Conservation (phyloP, 2,888 invertebrate species). For the Xylota sylvarum region DNA sequence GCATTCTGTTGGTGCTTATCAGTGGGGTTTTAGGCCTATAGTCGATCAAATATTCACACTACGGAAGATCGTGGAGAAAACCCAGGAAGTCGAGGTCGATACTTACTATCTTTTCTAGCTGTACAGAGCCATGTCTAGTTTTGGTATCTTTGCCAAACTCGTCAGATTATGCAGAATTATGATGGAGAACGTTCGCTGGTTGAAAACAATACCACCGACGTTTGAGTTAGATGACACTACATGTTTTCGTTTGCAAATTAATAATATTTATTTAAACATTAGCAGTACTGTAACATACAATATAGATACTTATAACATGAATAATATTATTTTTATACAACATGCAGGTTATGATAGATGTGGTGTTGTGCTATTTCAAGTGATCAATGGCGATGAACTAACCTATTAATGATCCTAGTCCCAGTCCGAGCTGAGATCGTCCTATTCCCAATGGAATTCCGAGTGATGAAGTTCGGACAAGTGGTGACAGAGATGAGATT, state of each 20-base stretch:
- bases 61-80: no score
- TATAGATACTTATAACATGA: background rate
- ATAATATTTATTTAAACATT: slow-evolving; percentile 23
- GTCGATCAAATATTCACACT: no score
- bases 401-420: slow-evolving; percentile 14
- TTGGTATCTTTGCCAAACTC: no score
- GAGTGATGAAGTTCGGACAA: background rate
- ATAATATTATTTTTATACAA: slow-evolving; percentile 9
- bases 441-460: background rate
- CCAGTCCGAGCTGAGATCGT: background rate
- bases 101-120: no score
- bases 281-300: slow-evolving; percentile 27
- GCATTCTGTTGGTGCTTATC: no score
- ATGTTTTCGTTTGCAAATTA: slow-evolving; percentile 13
- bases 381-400: background rate
- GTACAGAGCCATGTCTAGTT: no score
- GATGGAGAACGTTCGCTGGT: no score
- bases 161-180: no score
- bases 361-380: background rate
- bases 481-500: background rate
- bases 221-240: no score
- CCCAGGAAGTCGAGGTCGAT: no score
- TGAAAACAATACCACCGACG: no score
- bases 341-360: background rate
- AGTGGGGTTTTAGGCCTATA: no score